A percentile compares a stretch with the other conserved stretches of the same genome.
These are phyloP conservation scores for Leptinotarsa undecemlineata DNA, from an alignment of 1,140 invertebrate species.

Conservation along the genomic window DNA sequence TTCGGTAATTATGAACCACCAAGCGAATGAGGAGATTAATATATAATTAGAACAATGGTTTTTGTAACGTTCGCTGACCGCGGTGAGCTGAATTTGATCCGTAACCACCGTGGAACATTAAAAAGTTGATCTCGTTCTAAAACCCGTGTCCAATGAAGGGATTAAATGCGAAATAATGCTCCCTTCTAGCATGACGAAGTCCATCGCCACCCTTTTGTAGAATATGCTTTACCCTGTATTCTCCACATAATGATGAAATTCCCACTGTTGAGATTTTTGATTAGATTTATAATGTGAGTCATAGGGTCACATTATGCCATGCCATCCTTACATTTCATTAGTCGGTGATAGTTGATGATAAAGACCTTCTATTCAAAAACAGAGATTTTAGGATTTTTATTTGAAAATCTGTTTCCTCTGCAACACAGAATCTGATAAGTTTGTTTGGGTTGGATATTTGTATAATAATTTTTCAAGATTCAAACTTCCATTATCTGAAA, in stretches of 20 bases:
- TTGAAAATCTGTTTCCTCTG: too few species aligned
- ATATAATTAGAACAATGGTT: not conserved
- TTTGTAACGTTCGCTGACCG: not conserved
- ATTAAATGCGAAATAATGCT: constrained; percentile 6
- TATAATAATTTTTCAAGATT: too few species aligned
- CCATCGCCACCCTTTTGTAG: not conserved
- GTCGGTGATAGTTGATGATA: too few species aligned
- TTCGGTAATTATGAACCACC: not conserved
- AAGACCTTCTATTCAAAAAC: too few species aligned
- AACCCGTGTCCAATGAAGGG: constrained; percentile 1
- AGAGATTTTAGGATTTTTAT: too few species aligned
- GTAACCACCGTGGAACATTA: constrained; percentile 2
- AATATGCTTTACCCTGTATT: constrained; percentile 1
- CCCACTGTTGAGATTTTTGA: not conserved
- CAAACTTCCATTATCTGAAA: too few species aligned
- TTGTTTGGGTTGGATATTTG: too few species aligned
- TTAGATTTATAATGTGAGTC: not conserved
- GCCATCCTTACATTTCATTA: too few species aligned
- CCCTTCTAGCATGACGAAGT: not conserved
- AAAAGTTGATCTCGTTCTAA: not conserved
- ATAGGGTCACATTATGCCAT: not conserved
- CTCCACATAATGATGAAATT: not conserved
- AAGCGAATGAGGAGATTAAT: not conserved
- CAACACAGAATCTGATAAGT: too few species aligned
- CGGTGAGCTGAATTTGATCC: constrained; percentile 1